phyloP scores from a whole-genome alignment of 1,140 invertebrate species.

The Tetramorium alpestre region DNA sequence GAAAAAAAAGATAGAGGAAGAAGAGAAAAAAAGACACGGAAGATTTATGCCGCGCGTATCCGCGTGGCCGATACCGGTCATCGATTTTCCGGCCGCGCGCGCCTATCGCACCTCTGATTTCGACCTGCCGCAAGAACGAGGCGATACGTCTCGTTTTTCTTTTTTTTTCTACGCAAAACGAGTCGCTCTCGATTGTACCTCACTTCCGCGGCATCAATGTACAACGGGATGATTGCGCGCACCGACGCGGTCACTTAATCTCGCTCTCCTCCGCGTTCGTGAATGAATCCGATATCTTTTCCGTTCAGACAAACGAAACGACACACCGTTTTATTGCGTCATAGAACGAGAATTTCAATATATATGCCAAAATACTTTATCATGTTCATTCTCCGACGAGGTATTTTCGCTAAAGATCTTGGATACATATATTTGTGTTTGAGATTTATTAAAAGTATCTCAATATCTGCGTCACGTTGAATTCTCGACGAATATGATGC shows the following conservation, averaged over 20 bases:
- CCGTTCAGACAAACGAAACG: not conserved
- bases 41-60: constrained; percentile 59
- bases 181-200: constrained; percentile 3
- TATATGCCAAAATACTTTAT: not conserved
- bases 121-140: constrained; percentile 18
- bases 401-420: not conserved
- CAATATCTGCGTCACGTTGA: not conserved
- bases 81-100: constrained; percentile 56
- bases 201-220: not conserved
- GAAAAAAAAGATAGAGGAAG: not conserved
- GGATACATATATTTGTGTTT: not conserved
- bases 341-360: not conserved
- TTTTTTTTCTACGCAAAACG: not conserved
- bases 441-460: constrained; percentile 5
- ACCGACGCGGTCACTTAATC: constrained; percentile 34
- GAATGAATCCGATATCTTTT: not conserved
- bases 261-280: not conserved
- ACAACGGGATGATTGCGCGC: not conserved
- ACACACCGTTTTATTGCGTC: constrained; percentile 6
- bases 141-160: not conserved
- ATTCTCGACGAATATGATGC: not conserved
- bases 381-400: not conserved
- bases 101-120: constrained; percentile 58
- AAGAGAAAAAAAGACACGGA: not conserved
- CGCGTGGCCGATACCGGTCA: constrained; percentile 33